phyloP scores from a whole-genome alignment of 2,113 vertebrate genomes.

The Menidia beryllina region DNA sequence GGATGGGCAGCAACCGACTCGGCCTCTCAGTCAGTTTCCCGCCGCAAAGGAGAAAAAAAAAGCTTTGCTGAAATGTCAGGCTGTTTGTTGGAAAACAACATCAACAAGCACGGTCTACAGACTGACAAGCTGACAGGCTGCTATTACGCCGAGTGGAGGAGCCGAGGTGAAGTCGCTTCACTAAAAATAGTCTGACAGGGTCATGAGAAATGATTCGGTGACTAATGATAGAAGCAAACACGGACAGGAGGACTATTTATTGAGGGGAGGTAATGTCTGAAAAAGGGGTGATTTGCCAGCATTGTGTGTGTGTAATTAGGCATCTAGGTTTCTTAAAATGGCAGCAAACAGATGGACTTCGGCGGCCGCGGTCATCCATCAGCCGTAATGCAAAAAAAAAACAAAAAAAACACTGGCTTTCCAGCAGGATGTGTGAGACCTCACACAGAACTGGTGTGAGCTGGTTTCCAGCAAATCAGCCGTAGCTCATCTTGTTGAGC shows the following conservation, averaged over 20 bases:
- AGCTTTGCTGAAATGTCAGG: constrained; percentile 47
- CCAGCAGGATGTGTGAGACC: constrained; percentile 17
- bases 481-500: constrained; percentile 42
- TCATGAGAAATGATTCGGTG: constrained; percentile 13
- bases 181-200: constrained; percentile 21
- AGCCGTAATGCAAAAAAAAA: constrained; percentile 14
- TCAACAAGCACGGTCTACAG: constrained; percentile 37
- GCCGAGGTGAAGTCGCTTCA: constrained; percentile 31
- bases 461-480: constrained; percentile 63
- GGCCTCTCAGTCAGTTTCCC: constrained; percentile 36
- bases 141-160: constrained; percentile 59
- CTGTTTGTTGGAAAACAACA: constrained; percentile 28
- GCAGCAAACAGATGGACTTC: constrained; percentile 48
- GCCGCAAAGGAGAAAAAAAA: constrained; percentile 20
- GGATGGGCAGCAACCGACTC: constrained; percentile 36
- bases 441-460: constrained; percentile 28
- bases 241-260: neutral
- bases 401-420: neutral
- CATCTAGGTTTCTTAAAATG: constrained; percentile 26
- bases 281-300: constrained; percentile 31
- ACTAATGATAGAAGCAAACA: constrained; percentile 11
- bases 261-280: constrained; percentile 14
- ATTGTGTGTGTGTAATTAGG: constrained; percentile 40
- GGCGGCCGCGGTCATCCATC: constrained; percentile 45
- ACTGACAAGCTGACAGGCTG: constrained; percentile 65